Evolutionary conservation across 2,113 vertebrate genomes (phyloP), one percentile per base, ranked within the genome.

Genomic region (Eurystomus gularis): DNA sequence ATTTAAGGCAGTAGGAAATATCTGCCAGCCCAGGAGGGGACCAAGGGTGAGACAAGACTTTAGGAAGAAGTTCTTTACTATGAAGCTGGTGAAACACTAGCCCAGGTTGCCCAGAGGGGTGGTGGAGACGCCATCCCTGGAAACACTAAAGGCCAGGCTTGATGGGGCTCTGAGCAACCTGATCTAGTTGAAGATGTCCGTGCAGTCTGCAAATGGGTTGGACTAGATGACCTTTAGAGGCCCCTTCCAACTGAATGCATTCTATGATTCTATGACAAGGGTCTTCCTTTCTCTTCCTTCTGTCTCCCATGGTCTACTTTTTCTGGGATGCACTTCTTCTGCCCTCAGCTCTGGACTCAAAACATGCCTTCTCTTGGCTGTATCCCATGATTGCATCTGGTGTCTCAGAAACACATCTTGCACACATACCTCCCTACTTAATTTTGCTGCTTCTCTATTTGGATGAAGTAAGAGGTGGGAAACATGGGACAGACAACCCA

Each of bases 401-500:
- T 5, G 8, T 39, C 44, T 51, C 14, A 12, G 12, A 44, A 60
- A 13, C 29, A 15, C 11, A 4, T 33, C 29, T 79, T 6, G 0
- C 24, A 11, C 23, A 9, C 26, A 15, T 17, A 5, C 9, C 10
- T 71, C 40, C 46, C 31, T 3, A 2, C 3, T 1, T 33, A 48
- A 23, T 54, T 65, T 70, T 76, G 16, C 23, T 2, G 3, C 28
- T 37, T 62, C n/a, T 64, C 24, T 48, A 2, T 24, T 16, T 48
- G 58, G 24, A 29, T 46, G 21, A 82, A 60, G 25, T 28, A 19
- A n/a, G 17, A 29, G 19, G 6, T 64, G 26, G 17, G 51, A 49
- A 57, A 15, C 0, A 1, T 3, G 28, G 31, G 42, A 16, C 3
- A 3, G 52, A 14, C 48, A 77, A 25, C 17, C 23, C 19, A 19